Percentiles rank a stretch among this genome's conserved stretches.
Conservation (phyloP, 2,797 vertebrate genomes). For the Sylvilagus floridanus region DNA sequence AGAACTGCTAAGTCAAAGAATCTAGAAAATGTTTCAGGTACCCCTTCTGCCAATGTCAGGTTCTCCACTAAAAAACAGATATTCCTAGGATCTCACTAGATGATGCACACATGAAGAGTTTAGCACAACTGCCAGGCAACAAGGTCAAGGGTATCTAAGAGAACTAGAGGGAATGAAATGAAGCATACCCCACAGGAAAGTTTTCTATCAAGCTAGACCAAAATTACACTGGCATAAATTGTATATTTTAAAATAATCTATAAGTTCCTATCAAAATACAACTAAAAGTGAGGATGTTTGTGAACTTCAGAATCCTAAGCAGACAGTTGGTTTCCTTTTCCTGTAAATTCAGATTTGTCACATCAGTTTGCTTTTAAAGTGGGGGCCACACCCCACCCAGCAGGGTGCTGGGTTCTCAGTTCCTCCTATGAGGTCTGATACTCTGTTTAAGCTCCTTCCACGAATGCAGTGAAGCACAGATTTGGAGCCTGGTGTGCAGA, state of each 20-base stretch:
- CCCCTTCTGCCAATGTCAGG: neutral
- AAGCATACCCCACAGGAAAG: neutral
- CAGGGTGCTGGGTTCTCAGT: constrained; percentile 16
- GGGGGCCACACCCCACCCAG: neutral
- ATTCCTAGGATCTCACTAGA: neutral
- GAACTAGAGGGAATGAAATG: neutral
- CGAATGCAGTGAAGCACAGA: neutral
- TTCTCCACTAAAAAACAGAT: constrained; percentile 3
- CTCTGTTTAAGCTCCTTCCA: neutral
- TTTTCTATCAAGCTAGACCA: neutral
- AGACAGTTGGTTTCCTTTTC: constrained; percentile 19
- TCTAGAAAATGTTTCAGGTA: constrained; percentile 16
- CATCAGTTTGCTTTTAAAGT: constrained; percentile 7
- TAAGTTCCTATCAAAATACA: constrained; percentile 32
- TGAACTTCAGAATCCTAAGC: neutral
- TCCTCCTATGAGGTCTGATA: neutral
- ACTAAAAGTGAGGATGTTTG: constrained; percentile 47
- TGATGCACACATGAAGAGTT: neutral
- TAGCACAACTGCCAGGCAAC: neutral
- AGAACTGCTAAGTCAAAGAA: neutral
- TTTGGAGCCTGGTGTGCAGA: neutral
- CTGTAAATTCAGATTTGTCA: constrained; percentile 9
- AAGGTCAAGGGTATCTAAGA: neutral
- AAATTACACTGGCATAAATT: neutral
- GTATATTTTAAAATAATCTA: constrained; percentile 48